Conservation (phyloP, 2,797 vertebrate genomes). For the Bufotes viridis region DNA sequence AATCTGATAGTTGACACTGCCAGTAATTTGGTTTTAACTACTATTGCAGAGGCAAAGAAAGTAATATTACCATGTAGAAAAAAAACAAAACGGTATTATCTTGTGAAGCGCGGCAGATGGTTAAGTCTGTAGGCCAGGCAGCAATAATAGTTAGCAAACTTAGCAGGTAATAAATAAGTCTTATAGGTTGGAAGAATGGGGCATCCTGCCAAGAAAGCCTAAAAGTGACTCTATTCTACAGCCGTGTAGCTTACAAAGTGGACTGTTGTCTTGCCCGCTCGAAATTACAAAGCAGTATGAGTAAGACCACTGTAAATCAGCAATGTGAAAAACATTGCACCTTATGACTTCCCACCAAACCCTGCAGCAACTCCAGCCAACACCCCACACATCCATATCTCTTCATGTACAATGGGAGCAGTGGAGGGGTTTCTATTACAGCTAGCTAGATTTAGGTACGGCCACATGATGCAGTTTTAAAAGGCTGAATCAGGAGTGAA, state of each 20-base stretch:
- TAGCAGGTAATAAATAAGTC: slow-evolving; percentile 61
- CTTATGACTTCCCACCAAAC: slow-evolving; percentile 13
- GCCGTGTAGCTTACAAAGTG: slow-evolving; percentile 48
- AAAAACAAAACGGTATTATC: slow-evolving; percentile 29
- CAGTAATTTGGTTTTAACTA: slow-evolving; percentile 41
- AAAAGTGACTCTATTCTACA: slow-evolving; percentile 35
- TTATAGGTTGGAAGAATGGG: slow-evolving; percentile 49
- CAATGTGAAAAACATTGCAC: slow-evolving; percentile 7
- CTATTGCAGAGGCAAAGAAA: slow-evolving; percentile 34
- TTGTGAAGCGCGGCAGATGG: slow-evolving; percentile 54
- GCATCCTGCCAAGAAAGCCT: slow-evolving; percentile 56
- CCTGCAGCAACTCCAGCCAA: neutral
- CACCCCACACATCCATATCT: slow-evolving; percentile 26
- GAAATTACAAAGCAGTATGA: slow-evolving; percentile 42
- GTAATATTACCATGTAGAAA: slow-evolving; percentile 38
- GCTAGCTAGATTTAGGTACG: neutral
- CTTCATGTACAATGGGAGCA: neutral
- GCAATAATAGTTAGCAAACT: slow-evolving; percentile 58
- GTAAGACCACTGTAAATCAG: slow-evolving; percentile 47
- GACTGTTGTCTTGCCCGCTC: slow-evolving; percentile 43
- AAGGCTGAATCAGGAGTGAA: no score
- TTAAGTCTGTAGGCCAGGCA: slow-evolving; percentile 52
- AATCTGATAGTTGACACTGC: slow-evolving; percentile 27
- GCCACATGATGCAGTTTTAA: no score
- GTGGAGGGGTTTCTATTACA: neutral